A percentile compares a stretch with the other conserved stretches of the same genome.
These are phyloP conservation scores for Exocentrus adspersus DNA, from an alignment of 2,888 invertebrate species.

Conservation along the genomic window DNA sequence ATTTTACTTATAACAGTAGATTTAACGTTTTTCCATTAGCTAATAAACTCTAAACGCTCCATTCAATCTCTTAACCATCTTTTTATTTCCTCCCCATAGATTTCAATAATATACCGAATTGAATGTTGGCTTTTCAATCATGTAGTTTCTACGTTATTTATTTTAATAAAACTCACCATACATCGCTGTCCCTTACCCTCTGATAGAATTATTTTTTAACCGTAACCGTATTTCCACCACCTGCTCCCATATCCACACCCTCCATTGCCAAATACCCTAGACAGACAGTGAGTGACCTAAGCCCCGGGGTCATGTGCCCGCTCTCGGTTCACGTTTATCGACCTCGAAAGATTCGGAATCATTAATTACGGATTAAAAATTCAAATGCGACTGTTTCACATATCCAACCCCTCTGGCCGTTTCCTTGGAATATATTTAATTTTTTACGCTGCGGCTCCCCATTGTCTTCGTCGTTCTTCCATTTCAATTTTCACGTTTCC, in stretches of 20 bases:
- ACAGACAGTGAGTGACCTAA: not conserved
- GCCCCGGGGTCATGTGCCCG: not conserved
- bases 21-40: too few species aligned
- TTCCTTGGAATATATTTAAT: conserved; percentile 1
- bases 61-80: too few species aligned
- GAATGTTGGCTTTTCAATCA: too few species aligned
- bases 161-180: too few species aligned
- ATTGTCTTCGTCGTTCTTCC: not conserved
- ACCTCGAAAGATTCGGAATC: not conserved
- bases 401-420: not conserved
- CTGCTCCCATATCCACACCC: not conserved
- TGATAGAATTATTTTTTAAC: not conserved
- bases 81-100: too few species aligned
- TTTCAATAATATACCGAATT: too few species aligned
- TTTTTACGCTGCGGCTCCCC: not conserved
- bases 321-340: not conserved
- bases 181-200: too few species aligned
- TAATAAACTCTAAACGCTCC: too few species aligned
- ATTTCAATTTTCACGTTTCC: not conserved
- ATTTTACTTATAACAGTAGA: too few species aligned
- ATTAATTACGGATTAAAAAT: conserved; percentile 1
- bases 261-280: not conserved
- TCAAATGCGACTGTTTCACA: not conserved
- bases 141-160: too few species aligned
- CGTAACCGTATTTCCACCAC: conserved; percentile 3